Percentiles rank a stretch among this genome's conserved stretches.
phyloP scores from a whole-genome alignment of 2,113 vertebrate species.

The Pipra filicauda region DNA sequence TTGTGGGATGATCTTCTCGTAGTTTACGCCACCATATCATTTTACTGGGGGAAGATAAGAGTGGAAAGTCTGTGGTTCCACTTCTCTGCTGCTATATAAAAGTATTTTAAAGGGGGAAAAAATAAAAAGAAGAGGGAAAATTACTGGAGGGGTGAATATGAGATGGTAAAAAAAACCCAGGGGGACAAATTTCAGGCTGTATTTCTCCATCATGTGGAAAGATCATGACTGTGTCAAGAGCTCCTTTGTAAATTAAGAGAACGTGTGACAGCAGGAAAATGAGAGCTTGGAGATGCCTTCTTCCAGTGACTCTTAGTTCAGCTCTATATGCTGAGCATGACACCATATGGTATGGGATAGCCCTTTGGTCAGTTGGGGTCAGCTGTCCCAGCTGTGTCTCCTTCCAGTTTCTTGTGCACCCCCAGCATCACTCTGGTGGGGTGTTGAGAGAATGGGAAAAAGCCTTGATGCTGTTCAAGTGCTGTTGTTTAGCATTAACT shows the following conservation, averaged over 20 bases:
- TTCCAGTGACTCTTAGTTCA: accelerated
- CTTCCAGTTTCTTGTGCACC: not conserved
- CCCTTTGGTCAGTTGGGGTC: not conserved
- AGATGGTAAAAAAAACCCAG: not conserved
- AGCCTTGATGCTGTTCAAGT: not conserved
- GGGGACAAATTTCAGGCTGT: not conserved
- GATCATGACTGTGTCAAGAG: not conserved
- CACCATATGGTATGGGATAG: too few species aligned
- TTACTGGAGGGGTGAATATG: accelerated
- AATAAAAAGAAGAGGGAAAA: not conserved
- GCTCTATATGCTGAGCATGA: not conserved
- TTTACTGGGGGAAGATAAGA: not conserved
- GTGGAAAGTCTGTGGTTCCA: not conserved
- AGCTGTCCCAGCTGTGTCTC: not conserved
- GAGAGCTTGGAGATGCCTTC: not conserved
- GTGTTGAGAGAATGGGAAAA: not conserved
- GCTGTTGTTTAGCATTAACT: not conserved
- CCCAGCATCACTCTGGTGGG: not conserved
- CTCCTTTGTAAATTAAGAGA: not conserved
- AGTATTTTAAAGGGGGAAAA: not conserved
- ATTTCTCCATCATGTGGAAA: not conserved
- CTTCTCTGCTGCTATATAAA: not conserved
- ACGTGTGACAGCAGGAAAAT: not conserved
- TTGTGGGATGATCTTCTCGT: not conserved
- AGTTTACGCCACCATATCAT: not conserved